These are phyloP conservation scores for Eufriesea mexicana DNA, from an alignment of 1,140 invertebrate genomes.

Conservation along the genomic window DNA sequence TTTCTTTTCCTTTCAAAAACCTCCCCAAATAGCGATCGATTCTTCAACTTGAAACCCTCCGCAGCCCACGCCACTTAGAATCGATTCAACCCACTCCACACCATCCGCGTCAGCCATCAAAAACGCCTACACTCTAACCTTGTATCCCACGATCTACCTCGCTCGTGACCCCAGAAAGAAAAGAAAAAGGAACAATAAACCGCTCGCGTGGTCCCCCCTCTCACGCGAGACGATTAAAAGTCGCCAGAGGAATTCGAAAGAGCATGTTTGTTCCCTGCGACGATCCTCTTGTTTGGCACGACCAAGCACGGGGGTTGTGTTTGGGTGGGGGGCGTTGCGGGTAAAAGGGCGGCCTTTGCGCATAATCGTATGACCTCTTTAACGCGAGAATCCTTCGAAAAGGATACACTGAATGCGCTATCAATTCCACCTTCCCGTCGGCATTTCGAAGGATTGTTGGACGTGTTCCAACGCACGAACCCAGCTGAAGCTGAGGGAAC, in stretches of 20 bases:
- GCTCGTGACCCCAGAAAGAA: not conserved
- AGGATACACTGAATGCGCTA: slow-evolving; percentile 43
- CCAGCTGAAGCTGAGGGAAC: slow-evolving; percentile 27
- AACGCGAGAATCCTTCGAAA: slow-evolving; percentile 39
- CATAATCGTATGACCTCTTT: slow-evolving; percentile 72
- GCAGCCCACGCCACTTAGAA: not conserved
- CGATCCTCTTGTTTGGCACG: slow-evolving; percentile 28
- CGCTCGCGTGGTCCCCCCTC: not conserved
- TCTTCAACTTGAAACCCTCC: not conserved
- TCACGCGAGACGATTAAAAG: not conserved
- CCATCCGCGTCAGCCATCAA: not conserved
- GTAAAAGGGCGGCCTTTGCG: slow-evolving; percentile 42
- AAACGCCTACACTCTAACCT: not conserved
- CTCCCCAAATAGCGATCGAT: too few relatives aligned
- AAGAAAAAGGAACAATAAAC: not conserved
- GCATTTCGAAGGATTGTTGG: slow-evolving; percentile 71
- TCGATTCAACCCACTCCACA: not conserved
- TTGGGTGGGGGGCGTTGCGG: slow-evolving; percentile 32
- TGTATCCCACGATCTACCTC: not conserved
- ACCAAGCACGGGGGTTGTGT: not conserved
- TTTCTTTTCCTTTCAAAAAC: too few relatives aligned
- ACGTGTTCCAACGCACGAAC: slow-evolving; percentile 69
- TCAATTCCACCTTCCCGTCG: slow-evolving; percentile 66
- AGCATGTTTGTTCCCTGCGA: slow-evolving; percentile 29
- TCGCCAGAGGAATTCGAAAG: not conserved